Evolutionary conservation across 1,140 invertebrate genomes (phyloP).

Genomic region (Chironomus striatipennis): DNA sequence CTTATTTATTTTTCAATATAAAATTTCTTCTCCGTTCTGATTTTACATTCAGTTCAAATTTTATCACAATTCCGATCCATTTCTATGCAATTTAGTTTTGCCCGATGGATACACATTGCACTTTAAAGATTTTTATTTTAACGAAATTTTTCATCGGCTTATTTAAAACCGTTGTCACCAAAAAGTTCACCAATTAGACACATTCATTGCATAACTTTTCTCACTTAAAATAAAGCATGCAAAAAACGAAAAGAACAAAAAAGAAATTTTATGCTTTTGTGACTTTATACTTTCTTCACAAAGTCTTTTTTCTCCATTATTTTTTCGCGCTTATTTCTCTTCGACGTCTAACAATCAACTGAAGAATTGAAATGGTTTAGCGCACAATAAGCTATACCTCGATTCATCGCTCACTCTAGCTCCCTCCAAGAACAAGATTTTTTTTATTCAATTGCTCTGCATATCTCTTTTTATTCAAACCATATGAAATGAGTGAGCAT

Average conservation of each 20-base stretch:
- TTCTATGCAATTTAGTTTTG: background rate
- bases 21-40: too few relatives aligned
- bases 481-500: too few relatives aligned
- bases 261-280: background rate
- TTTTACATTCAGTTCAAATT: too few relatives aligned
- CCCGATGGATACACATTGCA: background rate
- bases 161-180: background rate
- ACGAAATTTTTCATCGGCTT: background rate
- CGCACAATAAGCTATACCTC: too few relatives aligned
- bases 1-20: background rate
- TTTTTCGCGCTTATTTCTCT: background rate
- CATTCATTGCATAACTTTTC: background rate
- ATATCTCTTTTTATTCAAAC: too few relatives aligned
- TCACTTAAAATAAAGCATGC: background rate
- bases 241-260: background rate
- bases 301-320: background rate
- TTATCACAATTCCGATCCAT: background rate
- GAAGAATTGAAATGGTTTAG: background rate
- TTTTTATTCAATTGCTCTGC: background rate
- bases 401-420: background rate
- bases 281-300: background rate
- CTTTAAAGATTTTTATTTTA: background rate
- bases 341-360: background rate
- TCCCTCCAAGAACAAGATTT: constrained; percentile 6
- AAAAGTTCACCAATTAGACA: background rate